A percentile compares a stretch with the other conserved stretches of the same genome.
These are phyloP conservation scores for Medauroidea extradentata DNA, from an alignment of 1,140 invertebrate species.

Conservation along the genomic window DNA sequence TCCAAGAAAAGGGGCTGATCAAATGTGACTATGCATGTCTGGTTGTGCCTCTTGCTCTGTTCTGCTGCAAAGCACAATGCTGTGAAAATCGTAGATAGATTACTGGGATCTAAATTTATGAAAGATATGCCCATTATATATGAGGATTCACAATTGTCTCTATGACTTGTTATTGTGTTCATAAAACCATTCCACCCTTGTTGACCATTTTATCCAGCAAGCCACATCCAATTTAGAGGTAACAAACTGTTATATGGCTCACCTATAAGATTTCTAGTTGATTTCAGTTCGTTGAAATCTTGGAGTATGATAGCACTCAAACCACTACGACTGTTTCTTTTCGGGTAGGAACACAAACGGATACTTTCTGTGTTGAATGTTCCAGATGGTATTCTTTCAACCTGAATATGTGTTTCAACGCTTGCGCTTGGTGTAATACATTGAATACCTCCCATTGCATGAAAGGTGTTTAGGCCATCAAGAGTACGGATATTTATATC, in stretches of 20 bases:
- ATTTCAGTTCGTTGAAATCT: neutral
- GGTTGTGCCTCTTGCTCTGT: constrained; percentile 13
- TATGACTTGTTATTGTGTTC: constrained; percentile 11
- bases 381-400: neutral
- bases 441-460: constrained; percentile 30
- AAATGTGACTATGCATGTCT: constrained; percentile 34
- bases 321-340: neutral
- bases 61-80: constrained; percentile 16
- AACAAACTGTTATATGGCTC: neutral
- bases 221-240: constrained; percentile 21
- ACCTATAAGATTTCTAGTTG: neutral
- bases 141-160: constrained; percentile 11
- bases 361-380: neutral
- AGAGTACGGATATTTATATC: constrained; percentile 29
- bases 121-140: constrained; percentile 20
- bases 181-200: constrained; percentile 29
- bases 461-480: constrained; percentile 31
- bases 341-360: neutral
- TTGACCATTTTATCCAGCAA: constrained; percentile 15
- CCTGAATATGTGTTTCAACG: neutral
- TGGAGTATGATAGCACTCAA: neutral
- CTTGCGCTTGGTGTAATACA: constrained; percentile 16
- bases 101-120: constrained; percentile 25
- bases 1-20: constrained; percentile 35
- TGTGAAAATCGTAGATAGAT: constrained; percentile 27